Conservation (phyloP, 2,797 vertebrate species). For the Phrynocephalus forsythii region DNA sequence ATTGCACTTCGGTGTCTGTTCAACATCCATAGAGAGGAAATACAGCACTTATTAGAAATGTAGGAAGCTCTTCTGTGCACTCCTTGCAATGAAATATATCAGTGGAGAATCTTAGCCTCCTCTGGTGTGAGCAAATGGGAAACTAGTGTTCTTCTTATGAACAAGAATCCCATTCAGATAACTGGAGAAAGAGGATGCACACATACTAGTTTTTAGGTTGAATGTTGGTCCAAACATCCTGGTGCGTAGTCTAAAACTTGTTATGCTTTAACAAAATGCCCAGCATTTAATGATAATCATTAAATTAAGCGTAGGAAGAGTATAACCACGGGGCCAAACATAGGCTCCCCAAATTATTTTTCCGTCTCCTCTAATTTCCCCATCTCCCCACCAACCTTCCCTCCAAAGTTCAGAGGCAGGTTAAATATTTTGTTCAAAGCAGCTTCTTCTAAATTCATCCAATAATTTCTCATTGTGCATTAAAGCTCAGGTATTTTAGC, state of each 20-base stretch:
- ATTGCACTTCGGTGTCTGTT: conserved; percentile 30
- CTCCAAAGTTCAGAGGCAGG: neutral
- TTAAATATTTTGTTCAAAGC: neutral
- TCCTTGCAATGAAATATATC: neutral
- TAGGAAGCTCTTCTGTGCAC: neutral
- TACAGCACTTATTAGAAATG: neutral
- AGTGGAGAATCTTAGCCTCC: neutral
- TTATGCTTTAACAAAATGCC: neutral
- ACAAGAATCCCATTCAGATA: neutral
- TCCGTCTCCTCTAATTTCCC: too few species aligned
- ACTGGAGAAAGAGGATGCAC: too few species aligned
- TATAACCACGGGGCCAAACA: too few species aligned
- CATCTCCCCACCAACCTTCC: too few species aligned
- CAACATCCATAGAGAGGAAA: conserved; percentile 20
- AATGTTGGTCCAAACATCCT: neutral
- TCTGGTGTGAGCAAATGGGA: neutral
- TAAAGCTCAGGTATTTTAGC: too few species aligned
- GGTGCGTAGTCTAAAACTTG: neutral
- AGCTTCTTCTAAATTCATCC: neutral
- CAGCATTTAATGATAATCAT: too few species aligned
- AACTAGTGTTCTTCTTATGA: neutral
- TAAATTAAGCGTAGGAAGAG: too few species aligned
- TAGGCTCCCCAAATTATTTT: too few species aligned
- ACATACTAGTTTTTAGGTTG: neutral
- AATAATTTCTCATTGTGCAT: neutral